Conservation (phyloP, 1,140 invertebrate species). For the Diorhabda sublineata region DNA sequence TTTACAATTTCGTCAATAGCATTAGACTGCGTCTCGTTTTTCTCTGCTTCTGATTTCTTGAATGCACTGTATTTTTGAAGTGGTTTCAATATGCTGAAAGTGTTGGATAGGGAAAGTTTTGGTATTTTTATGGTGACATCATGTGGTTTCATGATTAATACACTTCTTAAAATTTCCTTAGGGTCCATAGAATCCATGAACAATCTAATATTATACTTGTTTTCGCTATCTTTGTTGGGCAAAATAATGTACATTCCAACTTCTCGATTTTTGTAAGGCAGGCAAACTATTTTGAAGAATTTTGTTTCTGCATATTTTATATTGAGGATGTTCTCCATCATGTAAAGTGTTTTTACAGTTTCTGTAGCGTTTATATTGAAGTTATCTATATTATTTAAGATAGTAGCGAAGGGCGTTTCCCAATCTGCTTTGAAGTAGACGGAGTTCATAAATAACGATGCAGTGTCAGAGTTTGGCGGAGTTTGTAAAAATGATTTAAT, state of each 20-base stretch:
- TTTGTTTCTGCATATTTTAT: conserved; percentile 32
- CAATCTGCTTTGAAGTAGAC: conserved; percentile 73
- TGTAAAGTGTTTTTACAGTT: conserved; percentile 29
- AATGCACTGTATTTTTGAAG: conserved; percentile 31
- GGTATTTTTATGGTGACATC: conserved; percentile 34
- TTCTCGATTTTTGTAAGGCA: conserved; percentile 37
- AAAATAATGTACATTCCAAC: conserved; percentile 36
- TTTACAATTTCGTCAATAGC: conserved; percentile 26
- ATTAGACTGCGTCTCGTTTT: conserved; percentile 8
- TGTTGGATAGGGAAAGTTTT: conserved; percentile 33
- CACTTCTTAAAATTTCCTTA: conserved; percentile 23
- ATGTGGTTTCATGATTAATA: conserved; percentile 21
- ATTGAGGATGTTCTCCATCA: conserved; percentile 28
- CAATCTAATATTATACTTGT: conserved; percentile 33
- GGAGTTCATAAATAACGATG: conserved; percentile 63
- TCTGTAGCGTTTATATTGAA: conserved; percentile 49
- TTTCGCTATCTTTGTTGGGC: conserved; percentile 24
- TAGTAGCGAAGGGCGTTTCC: conserved; percentile 58
- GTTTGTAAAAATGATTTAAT: conserved; percentile 51
- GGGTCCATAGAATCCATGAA: conserved; percentile 26
- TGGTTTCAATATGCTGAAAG: conserved; percentile 32
- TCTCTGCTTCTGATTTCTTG: conserved; percentile 15
- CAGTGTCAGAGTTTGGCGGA: conserved; percentile 44
- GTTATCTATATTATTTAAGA: conserved; percentile 49
- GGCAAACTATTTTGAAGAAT: conserved; percentile 29